phyloP scores from a whole-genome alignment of 2,113 vertebrate genomes.

The Leucopsar rothschildi region DNA sequence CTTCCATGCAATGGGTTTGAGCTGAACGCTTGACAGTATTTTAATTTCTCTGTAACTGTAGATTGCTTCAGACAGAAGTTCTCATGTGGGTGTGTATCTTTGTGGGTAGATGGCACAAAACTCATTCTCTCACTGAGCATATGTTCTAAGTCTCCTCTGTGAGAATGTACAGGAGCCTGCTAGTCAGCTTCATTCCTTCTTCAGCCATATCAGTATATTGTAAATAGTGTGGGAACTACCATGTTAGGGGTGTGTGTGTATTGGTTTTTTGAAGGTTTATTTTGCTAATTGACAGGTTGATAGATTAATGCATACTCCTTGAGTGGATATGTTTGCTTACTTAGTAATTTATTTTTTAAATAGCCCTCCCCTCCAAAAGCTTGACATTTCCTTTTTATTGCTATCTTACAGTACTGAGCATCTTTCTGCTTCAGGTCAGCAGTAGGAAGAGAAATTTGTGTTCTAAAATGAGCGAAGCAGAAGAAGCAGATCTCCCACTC shows the following conservation, averaged over 20 bases:
- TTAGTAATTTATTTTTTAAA: background rate
- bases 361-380: accelerated
- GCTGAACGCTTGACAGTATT: background rate
- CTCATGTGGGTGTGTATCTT: background rate
- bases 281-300: background rate
- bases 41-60: background rate
- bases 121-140: background rate
- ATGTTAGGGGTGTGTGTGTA: background rate
- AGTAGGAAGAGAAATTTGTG: background rate
- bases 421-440: background rate
- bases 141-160: background rate
- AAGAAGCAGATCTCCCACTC: background rate
- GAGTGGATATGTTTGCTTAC: background rate
- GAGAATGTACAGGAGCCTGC: background rate
- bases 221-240: background rate
- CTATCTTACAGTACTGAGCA: background rate
- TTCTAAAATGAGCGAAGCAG: background rate
- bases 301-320: background rate
- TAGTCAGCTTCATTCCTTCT: background rate
- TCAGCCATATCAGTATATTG: background rate
- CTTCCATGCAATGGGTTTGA: background rate
- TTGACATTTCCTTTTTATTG: background rate
- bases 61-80: background rate
- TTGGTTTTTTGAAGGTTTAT: background rate
- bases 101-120: background rate